Evolutionary conservation across 2,797 vertebrate genomes (phyloP).

Genomic region (Myiotriccus ornatus): DNA sequence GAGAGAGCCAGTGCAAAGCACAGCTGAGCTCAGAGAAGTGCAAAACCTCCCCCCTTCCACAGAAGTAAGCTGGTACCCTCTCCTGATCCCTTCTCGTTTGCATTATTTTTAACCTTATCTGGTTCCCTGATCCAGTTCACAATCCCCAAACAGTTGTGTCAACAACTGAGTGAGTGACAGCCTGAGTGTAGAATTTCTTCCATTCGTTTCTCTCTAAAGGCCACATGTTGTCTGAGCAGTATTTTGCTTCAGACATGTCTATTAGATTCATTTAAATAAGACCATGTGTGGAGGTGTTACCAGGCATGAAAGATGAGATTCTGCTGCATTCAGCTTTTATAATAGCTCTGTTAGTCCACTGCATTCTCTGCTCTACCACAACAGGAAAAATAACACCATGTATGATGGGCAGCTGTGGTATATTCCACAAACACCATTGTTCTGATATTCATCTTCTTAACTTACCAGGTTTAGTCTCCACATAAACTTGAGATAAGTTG

Average conservation of each 20-base stretch:
- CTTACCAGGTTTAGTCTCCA: not conserved
- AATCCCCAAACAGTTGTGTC: conserved; percentile 26
- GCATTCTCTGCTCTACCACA: not conserved
- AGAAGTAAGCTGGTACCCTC: not conserved
- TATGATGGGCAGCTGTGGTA: not conserved
- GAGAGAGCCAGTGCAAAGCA: not conserved
- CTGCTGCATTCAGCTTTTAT: not conserved
- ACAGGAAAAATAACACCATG: not conserved
- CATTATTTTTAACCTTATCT: conserved; percentile 50
- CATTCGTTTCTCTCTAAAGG: not conserved
- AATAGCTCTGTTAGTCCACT: not conserved
- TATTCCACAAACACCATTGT: not conserved
- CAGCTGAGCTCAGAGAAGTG: not conserved
- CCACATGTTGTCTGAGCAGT: not conserved
- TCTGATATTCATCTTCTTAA: not conserved
- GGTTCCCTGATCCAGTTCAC: conserved; percentile 14
- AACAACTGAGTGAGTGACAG: conserved; percentile 28
- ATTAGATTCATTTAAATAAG: not conserved
- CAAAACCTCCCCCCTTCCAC: not conserved
- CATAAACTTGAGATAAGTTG: not conserved
- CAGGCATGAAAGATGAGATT: not conserved
- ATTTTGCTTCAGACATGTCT: not conserved
- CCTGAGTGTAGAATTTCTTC: conserved; percentile 14
- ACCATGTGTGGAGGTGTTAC: not conserved
- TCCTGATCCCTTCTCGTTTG: not conserved